Evolutionary conservation across 2,113 vertebrate species (phyloP), one percentile per base, ranked within the genome.

Genomic region (Petromus typicus): DNA sequence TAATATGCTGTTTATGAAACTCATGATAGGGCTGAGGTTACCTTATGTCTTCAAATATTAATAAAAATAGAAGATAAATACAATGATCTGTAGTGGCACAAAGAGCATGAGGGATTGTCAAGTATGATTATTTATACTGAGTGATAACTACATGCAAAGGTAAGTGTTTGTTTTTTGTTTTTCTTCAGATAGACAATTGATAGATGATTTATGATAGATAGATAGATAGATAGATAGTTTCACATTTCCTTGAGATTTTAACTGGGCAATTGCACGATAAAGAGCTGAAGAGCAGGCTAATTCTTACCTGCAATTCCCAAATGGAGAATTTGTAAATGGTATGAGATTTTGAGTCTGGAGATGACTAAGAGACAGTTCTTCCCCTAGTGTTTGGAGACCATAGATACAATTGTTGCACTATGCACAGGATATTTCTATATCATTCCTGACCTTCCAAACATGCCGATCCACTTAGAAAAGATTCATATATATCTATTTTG

Each of bases 111-210:
- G 40, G 69, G 23, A 57, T 86, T 80, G 13, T n/a, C 57, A 69
- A 59, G 5, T 59, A 79, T 51, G 45, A 13, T 64, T 61, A 79
- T 84, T 95, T 94, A 61, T 27, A 16, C 6, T 37, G n/a, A 89
- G 5, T 66, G 22, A 23, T 30, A n/a, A 75, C 48, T 78, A 82
- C 61, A 10, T 43, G n/a, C 20, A 20, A 90, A 90, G 4, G 5
- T 90, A 22, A n/a, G 23, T 59, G 92, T 80, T 79, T n/a, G n/a
- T n/a, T n/a, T n/a, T n/a, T n/a, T n/a, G n/a, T 4, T 82, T 90
- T 95, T 30, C 27, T 88, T 91, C 48, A 43, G 40, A 51, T 54
- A 37, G 17, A 3, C 64, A 25, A 5, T 79, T 22, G 63, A 86
- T 12, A 43, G 23, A 76, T 30, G 30, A n/a, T n/a, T n/a, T n/a